Evolutionary conservation across 1,140 invertebrate genomes (phyloP).

Genomic region (Brachionus angularis): DNA sequence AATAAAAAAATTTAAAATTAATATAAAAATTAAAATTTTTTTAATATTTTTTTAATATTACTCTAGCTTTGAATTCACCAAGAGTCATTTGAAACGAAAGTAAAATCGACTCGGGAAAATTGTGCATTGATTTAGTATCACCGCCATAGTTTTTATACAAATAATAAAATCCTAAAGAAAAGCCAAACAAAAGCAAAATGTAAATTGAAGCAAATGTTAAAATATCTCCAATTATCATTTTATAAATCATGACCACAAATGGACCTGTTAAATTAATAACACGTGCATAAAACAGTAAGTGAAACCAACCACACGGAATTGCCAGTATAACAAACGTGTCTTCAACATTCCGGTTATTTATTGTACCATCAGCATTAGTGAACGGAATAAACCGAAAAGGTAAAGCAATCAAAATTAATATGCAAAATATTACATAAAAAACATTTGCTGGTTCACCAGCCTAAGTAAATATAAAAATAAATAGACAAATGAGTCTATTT

Average conservation of each 20-base stretch:
- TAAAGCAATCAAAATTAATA: conserved; percentile 84
- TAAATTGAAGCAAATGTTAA: conserved; percentile 94
- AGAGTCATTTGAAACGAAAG: conserved; percentile 94
- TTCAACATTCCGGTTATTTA: conserved; percentile 62
- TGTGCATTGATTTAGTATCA: conserved; percentile 62
- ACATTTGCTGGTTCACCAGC: conserved; percentile 86
- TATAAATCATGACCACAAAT: conserved; percentile 97
- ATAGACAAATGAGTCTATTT: not conserved
- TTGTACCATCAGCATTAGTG: not conserved
- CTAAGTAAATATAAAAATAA: conserved; percentile 62
- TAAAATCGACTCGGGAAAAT: conserved; percentile 80
- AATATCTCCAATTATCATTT: conserved; percentile 96
- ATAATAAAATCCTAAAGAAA: conserved; percentile 91
- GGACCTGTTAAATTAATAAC: conserved; percentile 86
- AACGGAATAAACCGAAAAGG: conserved; percentile 71
- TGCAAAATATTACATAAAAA: conserved; percentile 84
- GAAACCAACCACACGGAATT: conserved; percentile 89
- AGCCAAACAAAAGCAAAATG: conserved; percentile 82
- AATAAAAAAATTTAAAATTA: conserved; percentile 44
- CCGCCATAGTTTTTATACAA: conserved; percentile 74
- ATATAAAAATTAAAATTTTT: not conserved
- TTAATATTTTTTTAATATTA: no score
- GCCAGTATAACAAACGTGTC: conserved; percentile 85
- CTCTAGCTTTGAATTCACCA: conserved; percentile 76
- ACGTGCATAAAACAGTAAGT: conserved; percentile 95